Percentiles rank a stretch among this genome's conserved stretches.
Evolutionary conservation across 2,888 invertebrate species (phyloP).

Genomic region (Callinectes sapidus): DNA sequence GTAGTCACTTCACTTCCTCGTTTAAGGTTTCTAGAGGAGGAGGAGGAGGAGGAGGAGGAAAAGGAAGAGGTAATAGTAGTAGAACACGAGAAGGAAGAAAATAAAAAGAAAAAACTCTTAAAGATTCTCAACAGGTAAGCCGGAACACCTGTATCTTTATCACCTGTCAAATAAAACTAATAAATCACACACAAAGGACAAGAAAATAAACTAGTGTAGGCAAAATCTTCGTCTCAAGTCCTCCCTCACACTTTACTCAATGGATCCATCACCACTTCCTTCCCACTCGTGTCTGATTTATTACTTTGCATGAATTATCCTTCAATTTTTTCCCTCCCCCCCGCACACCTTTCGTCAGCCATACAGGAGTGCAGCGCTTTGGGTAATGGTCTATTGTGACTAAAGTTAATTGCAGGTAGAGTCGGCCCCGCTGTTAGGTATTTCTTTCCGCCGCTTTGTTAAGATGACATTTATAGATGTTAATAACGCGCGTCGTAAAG

Average conservation of each 20-base stretch:
- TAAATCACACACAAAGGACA: not conserved
- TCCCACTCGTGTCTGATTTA: not conserved
- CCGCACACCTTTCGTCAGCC: too few relatives aligned
- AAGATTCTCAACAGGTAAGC: not conserved
- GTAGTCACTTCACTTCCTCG: too few relatives aligned
- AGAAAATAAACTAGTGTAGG: not conserved
- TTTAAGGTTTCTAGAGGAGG: not conserved
- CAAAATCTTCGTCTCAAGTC: not conserved
- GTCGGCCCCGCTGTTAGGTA: not conserved
- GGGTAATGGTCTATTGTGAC: conserved; percentile 1
- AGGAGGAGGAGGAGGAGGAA: not conserved
- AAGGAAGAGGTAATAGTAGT: not conserved
- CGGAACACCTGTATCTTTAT: not conserved
- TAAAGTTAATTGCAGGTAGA: conserved; percentile 2
- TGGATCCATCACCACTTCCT: not conserved
- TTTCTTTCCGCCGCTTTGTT: not conserved
- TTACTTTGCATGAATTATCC: not conserved
- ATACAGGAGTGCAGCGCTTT: not conserved
- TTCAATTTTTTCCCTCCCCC: not conserved
- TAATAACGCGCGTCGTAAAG: conserved; percentile 13
- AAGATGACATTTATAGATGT: conserved; percentile 24
- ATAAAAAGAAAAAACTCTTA: not conserved
- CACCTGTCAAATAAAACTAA: not conserved
- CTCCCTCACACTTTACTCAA: not conserved
- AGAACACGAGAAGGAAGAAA: not conserved